Percentiles rank a stretch among this genome's conserved stretches.
These are phyloP conservation scores for Porites rus DNA, from an alignment of 92 coral and sea anemone species.

Conservation along the genomic window DNA sequence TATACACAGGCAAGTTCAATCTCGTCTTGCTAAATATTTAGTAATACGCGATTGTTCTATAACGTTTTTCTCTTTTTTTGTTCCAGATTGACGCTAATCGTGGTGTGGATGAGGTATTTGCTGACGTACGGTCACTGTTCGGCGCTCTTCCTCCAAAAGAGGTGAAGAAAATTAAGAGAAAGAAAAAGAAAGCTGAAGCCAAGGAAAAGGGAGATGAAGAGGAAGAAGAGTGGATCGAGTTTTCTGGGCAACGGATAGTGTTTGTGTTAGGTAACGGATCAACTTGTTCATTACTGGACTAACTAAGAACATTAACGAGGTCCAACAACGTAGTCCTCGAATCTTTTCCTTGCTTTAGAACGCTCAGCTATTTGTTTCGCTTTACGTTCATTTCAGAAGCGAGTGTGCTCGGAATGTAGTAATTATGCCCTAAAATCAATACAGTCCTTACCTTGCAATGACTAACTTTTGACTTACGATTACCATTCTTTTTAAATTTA, in stretches of 20 bases:
- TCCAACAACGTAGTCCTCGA: too few relatives aligned
- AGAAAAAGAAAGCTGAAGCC: conserved; percentile 65
- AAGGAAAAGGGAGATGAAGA: conserved; percentile 48
- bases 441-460: background rate
- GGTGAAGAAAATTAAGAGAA: conserved; percentile 57
- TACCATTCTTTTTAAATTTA: conserved; percentile 11
- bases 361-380: too few relatives aligned
- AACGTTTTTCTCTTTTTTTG: background rate
- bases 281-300: too few relatives aligned
- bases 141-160: conserved; percentile 85
- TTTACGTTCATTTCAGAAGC: background rate
- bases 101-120: conserved; percentile 78
- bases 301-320: too few relatives aligned
- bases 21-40: too few relatives aligned
- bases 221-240: conserved; percentile 76
- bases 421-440: background rate
- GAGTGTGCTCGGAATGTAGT: background rate
- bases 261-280: conserved; percentile 83
- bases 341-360: too few relatives aligned
- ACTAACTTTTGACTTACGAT: background rate
- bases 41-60: too few relatives aligned
- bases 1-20: too few relatives aligned
- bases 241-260: conserved; percentile 91
- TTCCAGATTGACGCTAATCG: conserved; percentile 90
- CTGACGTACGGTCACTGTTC: conserved; percentile 78